These are phyloP conservation scores for Oncorhynchus gorbuscha DNA, from an alignment of 2,113 vertebrate genomes.

Conservation along the genomic window DNA sequence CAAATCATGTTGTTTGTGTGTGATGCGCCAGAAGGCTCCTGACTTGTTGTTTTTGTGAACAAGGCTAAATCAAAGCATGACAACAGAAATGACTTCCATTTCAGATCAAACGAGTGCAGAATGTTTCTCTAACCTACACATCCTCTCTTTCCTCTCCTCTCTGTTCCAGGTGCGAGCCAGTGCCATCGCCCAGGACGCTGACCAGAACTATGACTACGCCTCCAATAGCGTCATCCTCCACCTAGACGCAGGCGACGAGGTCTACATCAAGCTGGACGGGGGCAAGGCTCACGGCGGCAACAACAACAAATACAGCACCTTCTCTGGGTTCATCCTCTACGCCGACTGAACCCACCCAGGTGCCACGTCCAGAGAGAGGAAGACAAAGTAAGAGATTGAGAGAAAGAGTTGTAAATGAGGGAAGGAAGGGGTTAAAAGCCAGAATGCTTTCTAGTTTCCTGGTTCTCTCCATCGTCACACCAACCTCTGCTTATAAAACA, in stretches of 20 bases:
- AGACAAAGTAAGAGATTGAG: slow-evolving; percentile 17
- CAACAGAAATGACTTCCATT: no score
- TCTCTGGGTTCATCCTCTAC: slow-evolving; percentile 98
- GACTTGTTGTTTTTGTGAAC: neutral
- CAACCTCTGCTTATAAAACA: slow-evolving; percentile 55
- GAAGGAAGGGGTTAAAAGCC: slow-evolving; percentile 47
- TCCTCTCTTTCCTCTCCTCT: neutral
- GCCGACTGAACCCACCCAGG: slow-evolving; percentile 80
- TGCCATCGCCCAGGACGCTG: slow-evolving; percentile 94
- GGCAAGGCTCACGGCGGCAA: slow-evolving; percentile 97
- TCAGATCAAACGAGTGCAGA: neutral
- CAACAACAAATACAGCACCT: slow-evolving; percentile 99
- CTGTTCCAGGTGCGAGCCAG: slow-evolving; percentile 88
- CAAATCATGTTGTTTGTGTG: slow-evolving; percentile 28
- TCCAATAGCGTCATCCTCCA: slow-evolving; percentile 98
- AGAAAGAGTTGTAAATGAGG: slow-evolving; percentile 23
- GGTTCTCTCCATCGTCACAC: slow-evolving; percentile 69
- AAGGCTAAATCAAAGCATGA: no score
- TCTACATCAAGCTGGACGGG: slow-evolving; percentile 96
- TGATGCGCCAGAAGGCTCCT: slow-evolving; percentile 36
- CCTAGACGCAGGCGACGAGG: slow-evolving; percentile 93
- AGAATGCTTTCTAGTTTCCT: slow-evolving; percentile 64
- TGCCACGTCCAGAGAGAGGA: neutral
- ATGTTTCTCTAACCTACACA: neutral
- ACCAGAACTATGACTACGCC: slow-evolving; percentile 98